A percentile compares a stretch with the other conserved stretches of the same genome.
phyloP scores from a whole-genome alignment of 2,113 vertebrate species.

The Varanus salvator region DNA sequence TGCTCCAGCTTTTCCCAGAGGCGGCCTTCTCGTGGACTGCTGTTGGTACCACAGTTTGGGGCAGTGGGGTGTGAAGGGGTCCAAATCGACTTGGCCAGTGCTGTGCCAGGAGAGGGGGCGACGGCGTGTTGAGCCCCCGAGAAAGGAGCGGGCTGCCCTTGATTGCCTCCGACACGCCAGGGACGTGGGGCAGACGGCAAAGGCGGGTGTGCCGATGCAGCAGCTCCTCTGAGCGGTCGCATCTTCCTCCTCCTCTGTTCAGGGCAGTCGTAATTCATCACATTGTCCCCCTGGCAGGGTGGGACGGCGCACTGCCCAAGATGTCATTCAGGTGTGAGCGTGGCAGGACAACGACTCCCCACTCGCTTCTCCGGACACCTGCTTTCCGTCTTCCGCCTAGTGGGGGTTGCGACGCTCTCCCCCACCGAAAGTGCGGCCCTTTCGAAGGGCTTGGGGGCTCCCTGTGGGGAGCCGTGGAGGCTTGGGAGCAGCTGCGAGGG shows the following conservation, averaged over 20 bases:
- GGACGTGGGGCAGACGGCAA: background rate
- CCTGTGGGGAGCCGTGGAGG: no score
- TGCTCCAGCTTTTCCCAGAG: background rate
- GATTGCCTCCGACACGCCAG: background rate
- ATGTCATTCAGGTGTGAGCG: background rate
- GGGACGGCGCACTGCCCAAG: background rate
- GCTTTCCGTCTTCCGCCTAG: background rate
- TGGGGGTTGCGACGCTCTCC: no score
- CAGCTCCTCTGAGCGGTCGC: background rate
- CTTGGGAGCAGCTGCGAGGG: background rate
- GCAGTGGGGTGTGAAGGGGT: no score
- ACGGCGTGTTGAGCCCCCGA: no score
- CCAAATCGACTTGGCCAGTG: no score
- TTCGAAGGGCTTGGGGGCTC: no score
- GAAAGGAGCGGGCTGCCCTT: background rate
- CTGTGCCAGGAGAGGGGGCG: background rate
- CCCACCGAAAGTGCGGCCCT: background rate
- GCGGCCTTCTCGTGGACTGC: background rate
- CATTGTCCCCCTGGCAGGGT: background rate
- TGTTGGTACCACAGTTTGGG: background rate
- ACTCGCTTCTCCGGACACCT: background rate
- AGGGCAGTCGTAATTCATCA: background rate
- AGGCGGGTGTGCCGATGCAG: background rate
- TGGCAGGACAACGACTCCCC: background rate
- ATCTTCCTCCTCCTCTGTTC: background rate